A percentile compares a stretch with the other conserved stretches of the same genome.
Evolutionary conservation across 2,888 invertebrate genomes (phyloP).

Genomic region (Incurvaria masculella): DNA sequence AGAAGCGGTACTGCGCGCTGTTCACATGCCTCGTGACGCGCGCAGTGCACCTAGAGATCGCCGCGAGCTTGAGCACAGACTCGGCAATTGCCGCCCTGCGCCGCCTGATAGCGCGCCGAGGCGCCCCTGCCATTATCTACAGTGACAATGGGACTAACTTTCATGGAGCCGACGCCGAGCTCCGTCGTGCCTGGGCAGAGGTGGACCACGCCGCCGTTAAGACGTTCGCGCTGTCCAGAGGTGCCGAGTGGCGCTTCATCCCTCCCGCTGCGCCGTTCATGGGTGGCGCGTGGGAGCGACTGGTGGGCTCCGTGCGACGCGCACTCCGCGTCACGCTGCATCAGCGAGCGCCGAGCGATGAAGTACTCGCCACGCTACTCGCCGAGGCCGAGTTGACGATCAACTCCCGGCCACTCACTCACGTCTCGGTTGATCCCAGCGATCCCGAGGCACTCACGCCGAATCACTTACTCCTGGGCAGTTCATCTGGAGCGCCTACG

Average conservation of each 20-base stretch:
- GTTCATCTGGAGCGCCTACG: background rate
- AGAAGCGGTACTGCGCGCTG: slow-evolving; percentile 2
- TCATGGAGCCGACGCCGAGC: slow-evolving; percentile 2
- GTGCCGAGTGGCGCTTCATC: slow-evolving; percentile 4
- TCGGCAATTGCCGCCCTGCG: background rate
- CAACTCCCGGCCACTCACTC: slow-evolving; percentile 1
- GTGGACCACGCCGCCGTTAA: background rate
- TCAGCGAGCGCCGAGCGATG: background rate
- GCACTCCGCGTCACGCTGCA: background rate
- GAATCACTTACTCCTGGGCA: background rate
- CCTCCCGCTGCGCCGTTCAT: slow-evolving; percentile 3
- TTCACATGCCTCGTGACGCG: background rate
- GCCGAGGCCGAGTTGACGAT: slow-evolving; percentile 2
- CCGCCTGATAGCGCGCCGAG: slow-evolving; percentile 8
- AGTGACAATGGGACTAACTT: slow-evolving; percentile 12
- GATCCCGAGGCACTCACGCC: slow-evolving; percentile 4
- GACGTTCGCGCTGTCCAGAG: slow-evolving; percentile 1
- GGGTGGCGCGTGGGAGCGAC: slow-evolving; percentile 4
- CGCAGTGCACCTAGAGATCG: background rate
- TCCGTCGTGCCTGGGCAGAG: background rate
- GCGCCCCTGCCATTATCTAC: slow-evolving; percentile 7
- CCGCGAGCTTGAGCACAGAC: background rate
- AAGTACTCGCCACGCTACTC: slow-evolving; percentile 1
- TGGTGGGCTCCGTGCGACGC: background rate
- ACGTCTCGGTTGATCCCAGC: background rate